Conservation (phyloP, 92 coral and sea anemone species). For the Ricordea florida region DNA sequence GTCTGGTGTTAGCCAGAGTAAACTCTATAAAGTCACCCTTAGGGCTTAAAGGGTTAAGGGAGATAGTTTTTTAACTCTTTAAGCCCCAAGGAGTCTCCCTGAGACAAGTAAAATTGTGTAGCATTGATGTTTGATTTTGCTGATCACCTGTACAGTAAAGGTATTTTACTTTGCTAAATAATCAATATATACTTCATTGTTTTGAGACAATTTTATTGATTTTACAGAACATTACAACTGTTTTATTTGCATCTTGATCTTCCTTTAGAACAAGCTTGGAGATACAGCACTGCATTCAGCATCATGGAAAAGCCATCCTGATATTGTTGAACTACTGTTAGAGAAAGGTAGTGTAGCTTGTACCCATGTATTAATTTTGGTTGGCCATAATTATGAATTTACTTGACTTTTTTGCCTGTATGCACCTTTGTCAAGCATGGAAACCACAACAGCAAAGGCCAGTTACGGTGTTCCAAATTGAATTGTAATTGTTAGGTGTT, state of each 20-base stretch:
- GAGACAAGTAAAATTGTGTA: not conserved
- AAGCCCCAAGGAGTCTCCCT: no score
- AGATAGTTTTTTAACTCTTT: no score
- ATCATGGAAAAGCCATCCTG: conserved; percentile 94
- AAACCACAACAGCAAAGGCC: no score
- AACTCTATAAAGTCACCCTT: no score
- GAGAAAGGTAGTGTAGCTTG: conserved; percentile 62
- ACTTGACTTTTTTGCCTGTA: no score
- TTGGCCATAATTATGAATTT: no score
- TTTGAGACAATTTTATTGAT: not conserved
- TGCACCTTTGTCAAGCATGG: no score
- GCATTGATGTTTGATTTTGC: not conserved
- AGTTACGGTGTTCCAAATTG: no score
- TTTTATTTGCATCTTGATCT: not conserved
- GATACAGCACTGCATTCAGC: conserved; percentile 97
- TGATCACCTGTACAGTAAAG: no score
- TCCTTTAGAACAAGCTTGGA: conserved; percentile 85
- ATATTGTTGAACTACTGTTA: conserved; percentile 80
- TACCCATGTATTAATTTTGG: not conserved
- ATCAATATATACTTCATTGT: not conserved
- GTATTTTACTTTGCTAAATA: not conserved
- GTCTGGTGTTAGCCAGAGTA: no score
- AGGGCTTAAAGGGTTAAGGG: no score
- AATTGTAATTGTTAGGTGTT: no score
- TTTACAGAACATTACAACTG: not conserved